These are phyloP conservation scores for Hippopotamyrus pictus DNA, from an alignment of 2,797 vertebrate genomes.

Conservation along the genomic window DNA sequence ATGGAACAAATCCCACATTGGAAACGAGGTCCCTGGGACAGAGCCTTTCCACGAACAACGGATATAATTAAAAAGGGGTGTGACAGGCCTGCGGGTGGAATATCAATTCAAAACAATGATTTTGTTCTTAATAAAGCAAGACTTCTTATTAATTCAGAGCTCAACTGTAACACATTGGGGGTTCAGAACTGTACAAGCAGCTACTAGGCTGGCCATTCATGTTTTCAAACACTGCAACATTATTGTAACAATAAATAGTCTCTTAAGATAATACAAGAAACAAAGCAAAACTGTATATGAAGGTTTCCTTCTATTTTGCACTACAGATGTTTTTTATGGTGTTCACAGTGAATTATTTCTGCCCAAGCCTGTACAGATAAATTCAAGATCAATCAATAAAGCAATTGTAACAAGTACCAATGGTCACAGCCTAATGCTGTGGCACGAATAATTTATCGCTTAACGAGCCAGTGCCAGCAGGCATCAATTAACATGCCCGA, in stretches of 20 bases:
- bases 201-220: background rate
- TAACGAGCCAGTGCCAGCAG: slow-evolving; percentile 18
- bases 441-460: slow-evolving; percentile 20
- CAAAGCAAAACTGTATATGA: background rate
- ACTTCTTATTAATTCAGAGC: background rate
- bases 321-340: background rate
- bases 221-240: background rate
- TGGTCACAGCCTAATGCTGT: slow-evolving; percentile 11
- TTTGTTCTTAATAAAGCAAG: background rate
- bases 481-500: slow-evolving; percentile 16
- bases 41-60: background rate
- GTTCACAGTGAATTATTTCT: background rate
- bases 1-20: background rate
- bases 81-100: background rate
- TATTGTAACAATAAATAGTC: background rate
- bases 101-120: background rate
- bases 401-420: slow-evolving; percentile 18
- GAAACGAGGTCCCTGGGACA: background rate
- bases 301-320: background rate
- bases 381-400: slow-evolving; percentile 17
- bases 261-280: background rate
- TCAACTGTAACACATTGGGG: background rate
- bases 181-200: background rate
- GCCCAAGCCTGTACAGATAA: background rate
- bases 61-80: background rate